Evolutionary conservation across 2,113 vertebrate species (phyloP).

Genomic region (Hirundichthys speculiger): DNA sequence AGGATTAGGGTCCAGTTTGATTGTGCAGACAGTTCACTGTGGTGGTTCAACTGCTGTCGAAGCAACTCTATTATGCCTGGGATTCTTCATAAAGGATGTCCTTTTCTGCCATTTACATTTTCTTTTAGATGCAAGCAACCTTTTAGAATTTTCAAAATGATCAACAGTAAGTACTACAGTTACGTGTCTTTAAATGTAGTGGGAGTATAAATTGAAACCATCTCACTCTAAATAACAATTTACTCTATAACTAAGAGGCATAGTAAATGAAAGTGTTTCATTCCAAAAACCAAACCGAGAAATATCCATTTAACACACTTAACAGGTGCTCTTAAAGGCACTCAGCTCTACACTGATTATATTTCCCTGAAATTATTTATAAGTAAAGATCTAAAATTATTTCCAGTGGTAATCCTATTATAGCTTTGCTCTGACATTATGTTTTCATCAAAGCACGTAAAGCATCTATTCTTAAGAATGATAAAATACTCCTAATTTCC

Average conservation of each 20-base stretch:
- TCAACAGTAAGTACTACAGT: constrained; percentile 38
- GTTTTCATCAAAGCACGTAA: constrained; percentile 1
- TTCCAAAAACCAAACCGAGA: constrained; percentile 13
- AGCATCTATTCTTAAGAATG: constrained; percentile 14
- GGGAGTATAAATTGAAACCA: constrained; percentile 43
- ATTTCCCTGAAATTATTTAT: constrained; percentile 5
- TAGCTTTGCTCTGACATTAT: not conserved
- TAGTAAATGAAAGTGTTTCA: constrained; percentile 24
- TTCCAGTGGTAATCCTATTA: not conserved
- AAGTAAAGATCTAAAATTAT: constrained; percentile 18
- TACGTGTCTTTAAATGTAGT: constrained; percentile 51
- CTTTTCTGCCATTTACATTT: constrained; percentile 31
- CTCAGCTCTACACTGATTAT: constrained; percentile 5
- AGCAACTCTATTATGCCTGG: not conserved
- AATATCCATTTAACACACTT: not conserved
- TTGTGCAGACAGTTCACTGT: constrained; percentile 2
- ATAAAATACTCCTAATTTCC: not conserved
- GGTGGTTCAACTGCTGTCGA: not conserved
- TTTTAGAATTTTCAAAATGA: constrained; percentile 39
- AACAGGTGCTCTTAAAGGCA: constrained; percentile 23
- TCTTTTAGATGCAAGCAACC: constrained; percentile 25
- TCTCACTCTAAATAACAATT: constrained; percentile 24
- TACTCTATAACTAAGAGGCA: constrained; percentile 20
- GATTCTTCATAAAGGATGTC: constrained; percentile 14
- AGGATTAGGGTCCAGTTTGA: constrained; percentile 1